A percentile compares a stretch with the other conserved stretches of the same genome.
Conservation (phyloP, 2,113 vertebrate genomes). For the Cyphomyrus plagiostoma region DNA sequence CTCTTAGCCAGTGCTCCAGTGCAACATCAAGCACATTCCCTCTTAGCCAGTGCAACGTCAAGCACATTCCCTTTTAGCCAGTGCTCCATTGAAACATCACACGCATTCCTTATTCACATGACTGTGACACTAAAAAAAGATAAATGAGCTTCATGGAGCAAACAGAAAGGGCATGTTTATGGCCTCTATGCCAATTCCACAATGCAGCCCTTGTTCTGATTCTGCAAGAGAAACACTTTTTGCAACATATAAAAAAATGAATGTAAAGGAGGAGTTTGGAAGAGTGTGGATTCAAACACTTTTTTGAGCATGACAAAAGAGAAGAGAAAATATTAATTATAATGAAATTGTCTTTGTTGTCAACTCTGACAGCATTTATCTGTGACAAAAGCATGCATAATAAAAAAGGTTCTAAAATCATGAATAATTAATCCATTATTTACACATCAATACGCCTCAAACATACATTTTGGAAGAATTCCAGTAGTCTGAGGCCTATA, state of each 20-base stretch:
- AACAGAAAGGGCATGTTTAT: background rate
- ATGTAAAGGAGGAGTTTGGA: background rate
- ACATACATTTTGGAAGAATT: background rate
- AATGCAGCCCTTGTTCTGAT: background rate
- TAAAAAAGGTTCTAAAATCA: background rate
- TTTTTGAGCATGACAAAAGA: background rate
- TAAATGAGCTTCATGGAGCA: background rate
- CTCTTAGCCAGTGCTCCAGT: background rate
- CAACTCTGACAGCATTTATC: background rate
- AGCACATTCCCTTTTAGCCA: background rate
- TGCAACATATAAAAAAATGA: background rate
- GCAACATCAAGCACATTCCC: background rate
- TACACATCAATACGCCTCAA: background rate
- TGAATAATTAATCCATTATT: background rate
- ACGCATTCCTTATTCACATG: background rate
- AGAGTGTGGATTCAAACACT: background rate
- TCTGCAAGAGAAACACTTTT: background rate
- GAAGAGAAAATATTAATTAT: background rate
- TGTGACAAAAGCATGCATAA: background rate
- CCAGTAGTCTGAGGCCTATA: background rate
- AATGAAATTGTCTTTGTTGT: background rate
- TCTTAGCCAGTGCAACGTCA: background rate
- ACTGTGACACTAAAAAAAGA: background rate
- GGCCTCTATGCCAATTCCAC: background rate
- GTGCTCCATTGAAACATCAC: background rate